These are phyloP conservation scores for Acrobasis suavella DNA, from an alignment of 2,888 invertebrate genomes.

Conservation along the genomic window DNA sequence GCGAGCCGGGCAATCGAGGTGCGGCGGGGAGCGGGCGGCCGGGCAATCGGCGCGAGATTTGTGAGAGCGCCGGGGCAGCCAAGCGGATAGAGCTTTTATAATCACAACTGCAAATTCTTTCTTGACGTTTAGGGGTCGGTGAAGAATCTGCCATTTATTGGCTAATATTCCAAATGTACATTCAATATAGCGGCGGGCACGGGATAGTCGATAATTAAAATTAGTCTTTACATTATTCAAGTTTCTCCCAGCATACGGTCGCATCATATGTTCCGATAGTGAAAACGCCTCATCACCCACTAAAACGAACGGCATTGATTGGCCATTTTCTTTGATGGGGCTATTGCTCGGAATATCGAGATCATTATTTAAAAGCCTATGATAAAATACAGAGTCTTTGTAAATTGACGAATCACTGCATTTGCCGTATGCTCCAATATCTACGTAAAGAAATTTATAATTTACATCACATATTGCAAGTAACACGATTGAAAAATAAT, in stretches of 20 bases:
- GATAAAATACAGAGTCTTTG: conserved; percentile 24
- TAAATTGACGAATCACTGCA: conserved; percentile 29
- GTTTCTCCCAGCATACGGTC: conserved; percentile 28
- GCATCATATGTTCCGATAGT: conserved; percentile 23
- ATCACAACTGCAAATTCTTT: conserved; percentile 17
- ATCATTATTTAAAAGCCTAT: conserved; percentile 11
- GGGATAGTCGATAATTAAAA: conserved; percentile 29
- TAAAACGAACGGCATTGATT: conserved; percentile 25
- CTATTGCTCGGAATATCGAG: conserved; percentile 24
- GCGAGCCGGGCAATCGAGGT: too few species aligned
- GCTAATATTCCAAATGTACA: conserved; percentile 30
- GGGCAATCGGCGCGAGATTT: too few species aligned
- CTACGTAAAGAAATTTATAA: conserved; percentile 23
- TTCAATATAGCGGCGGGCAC: conserved; percentile 28
- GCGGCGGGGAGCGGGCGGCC: too few species aligned
- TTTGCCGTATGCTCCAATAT: conserved; percentile 31
- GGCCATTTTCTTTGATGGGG: conserved; percentile 13
- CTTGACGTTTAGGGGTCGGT: conserved; percentile 28
- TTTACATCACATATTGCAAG: conserved; percentile 24
- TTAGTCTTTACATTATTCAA: neutral
- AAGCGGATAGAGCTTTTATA: conserved; percentile 11
- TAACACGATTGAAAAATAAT: conserved; percentile 27
- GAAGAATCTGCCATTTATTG: conserved; percentile 29
- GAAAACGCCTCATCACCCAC: conserved; percentile 32
- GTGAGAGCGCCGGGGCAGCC: too few species aligned